phyloP scores from a whole-genome alignment of 2,888 invertebrate species.

The Dasypogon diadema region DNA sequence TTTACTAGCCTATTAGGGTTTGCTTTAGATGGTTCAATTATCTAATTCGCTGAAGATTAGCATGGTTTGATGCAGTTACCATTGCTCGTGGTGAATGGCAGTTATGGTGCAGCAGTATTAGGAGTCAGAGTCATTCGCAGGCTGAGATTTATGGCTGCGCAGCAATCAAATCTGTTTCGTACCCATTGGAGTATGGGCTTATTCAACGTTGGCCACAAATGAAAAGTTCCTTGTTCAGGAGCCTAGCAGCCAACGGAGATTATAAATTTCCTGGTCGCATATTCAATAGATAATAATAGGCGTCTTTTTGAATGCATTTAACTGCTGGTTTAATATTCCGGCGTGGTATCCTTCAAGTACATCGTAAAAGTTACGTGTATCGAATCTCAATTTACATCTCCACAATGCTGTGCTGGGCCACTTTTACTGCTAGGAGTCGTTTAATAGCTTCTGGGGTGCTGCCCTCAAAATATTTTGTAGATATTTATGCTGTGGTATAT shows the following conservation, averaged over 20 bases:
- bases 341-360: constrained; percentile 13
- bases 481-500: constrained; percentile 37
- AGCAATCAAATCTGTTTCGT: background rate
- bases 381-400: constrained; percentile 19
- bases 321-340: constrained; percentile 13
- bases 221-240: background rate
- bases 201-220: background rate
- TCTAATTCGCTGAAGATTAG: background rate
- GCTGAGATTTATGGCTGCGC: background rate
- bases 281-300: background rate
- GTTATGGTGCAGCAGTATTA: background rate
- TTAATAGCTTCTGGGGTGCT: constrained; percentile 8
- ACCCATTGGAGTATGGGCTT: background rate
- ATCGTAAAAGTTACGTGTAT: constrained; percentile 29
- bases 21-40: background rate
- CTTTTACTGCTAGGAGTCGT: background rate
- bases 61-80: background rate
- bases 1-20: constrained; percentile 1
- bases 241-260: background rate
- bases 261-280: background rate
- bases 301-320: background rate
- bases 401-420: background rate
- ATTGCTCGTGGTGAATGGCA: background rate
- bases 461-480: constrained; percentile 35
- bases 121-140: background rate